A percentile compares a stretch with the other conserved stretches of the same genome.
Conservation (phyloP, 1,140 invertebrate genomes). For the Apis dorsata region DNA sequence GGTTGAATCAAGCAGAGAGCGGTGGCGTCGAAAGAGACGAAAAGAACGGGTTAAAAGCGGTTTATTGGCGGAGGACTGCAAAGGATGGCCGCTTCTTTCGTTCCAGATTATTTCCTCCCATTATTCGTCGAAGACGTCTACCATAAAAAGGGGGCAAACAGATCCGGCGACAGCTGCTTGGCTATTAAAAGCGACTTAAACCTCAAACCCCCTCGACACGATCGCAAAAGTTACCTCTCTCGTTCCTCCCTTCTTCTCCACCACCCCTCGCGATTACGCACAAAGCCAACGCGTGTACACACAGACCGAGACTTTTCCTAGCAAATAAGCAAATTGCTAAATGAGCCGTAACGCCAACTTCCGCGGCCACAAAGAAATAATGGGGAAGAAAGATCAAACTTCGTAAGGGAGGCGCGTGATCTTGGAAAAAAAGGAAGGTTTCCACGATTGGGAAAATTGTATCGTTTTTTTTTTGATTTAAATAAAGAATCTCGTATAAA, state of each 20-base stretch:
- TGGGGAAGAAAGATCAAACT: background rate
- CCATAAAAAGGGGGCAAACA: slow-evolving; percentile 62
- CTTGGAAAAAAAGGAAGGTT: no score
- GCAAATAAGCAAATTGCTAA: slow-evolving; percentile 69
- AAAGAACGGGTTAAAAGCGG: slow-evolving; percentile 42
- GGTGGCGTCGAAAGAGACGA: background rate
- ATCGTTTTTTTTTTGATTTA: no score
- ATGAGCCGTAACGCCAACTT: slow-evolving; percentile 65
- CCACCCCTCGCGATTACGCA: slow-evolving; percentile 46
- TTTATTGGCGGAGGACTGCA: slow-evolving; percentile 57
- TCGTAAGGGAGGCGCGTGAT: background rate
- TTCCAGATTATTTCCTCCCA: slow-evolving; percentile 63
- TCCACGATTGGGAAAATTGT: no score
- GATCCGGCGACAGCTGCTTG: slow-evolving; percentile 66
- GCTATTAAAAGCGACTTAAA: slow-evolving; percentile 69
- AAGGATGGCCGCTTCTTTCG: slow-evolving; percentile 39
- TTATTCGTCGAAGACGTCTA: slow-evolving; percentile 65
- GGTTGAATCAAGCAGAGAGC: background rate
- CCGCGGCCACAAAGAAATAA: background rate
- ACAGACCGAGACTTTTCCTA: slow-evolving; percentile 32
- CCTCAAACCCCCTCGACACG: slow-evolving; percentile 48
- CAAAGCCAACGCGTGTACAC: slow-evolving; percentile 46
- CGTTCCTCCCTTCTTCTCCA: background rate
- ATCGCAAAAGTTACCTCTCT: slow-evolving; percentile 53
- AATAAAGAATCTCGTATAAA: no score